Conservation (phyloP, 2,888 invertebrate genomes). For the Sycophila texana region DNA sequence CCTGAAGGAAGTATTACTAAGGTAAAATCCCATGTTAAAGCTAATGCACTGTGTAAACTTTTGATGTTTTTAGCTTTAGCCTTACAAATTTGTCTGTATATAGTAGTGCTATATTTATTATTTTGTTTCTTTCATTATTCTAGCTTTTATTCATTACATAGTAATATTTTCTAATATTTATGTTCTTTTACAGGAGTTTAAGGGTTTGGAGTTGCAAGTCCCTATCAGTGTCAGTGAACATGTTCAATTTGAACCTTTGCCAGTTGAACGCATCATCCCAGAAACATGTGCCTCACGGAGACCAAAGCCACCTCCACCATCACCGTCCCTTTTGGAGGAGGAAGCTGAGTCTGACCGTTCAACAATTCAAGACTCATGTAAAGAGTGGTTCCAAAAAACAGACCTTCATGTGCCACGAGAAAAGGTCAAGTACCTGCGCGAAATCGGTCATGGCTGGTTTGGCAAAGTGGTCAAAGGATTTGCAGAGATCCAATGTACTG, state of each 20-base stretch:
- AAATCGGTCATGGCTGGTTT: slow-evolving; percentile 91
- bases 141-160: not conserved
- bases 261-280: slow-evolving; percentile 66
- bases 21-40: slow-evolving; percentile 50
- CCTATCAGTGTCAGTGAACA: slow-evolving; percentile 65
- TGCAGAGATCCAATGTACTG: slow-evolving; percentile 73
- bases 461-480: slow-evolving; percentile 91
- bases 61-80: slow-evolving; percentile 56
- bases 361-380: slow-evolving; percentile 62
- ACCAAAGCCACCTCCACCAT: slow-evolving; percentile 67
- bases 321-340: slow-evolving; percentile 57
- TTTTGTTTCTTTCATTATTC: slow-evolving; percentile 30
- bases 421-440: slow-evolving; percentile 87
- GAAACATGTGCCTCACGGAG: slow-evolving; percentile 59
- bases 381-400: slow-evolving; percentile 69
- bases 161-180: slow-evolving; percentile 6
- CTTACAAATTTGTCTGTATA: slow-evolving; percentile 52
- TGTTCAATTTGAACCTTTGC: slow-evolving; percentile 71
- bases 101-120: slow-evolving; percentile 43
- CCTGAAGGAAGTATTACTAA: slow-evolving; percentile 55
- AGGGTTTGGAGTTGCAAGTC: slow-evolving; percentile 70
- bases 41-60: slow-evolving; percentile 52
- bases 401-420: slow-evolving; percentile 80
- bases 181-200: slow-evolving; percentile 60
- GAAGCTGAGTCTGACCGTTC: slow-evolving; percentile 62